phyloP scores from a whole-genome alignment of 2,113 vertebrate species.

The Boleophthalmus pectinirostris region DNA sequence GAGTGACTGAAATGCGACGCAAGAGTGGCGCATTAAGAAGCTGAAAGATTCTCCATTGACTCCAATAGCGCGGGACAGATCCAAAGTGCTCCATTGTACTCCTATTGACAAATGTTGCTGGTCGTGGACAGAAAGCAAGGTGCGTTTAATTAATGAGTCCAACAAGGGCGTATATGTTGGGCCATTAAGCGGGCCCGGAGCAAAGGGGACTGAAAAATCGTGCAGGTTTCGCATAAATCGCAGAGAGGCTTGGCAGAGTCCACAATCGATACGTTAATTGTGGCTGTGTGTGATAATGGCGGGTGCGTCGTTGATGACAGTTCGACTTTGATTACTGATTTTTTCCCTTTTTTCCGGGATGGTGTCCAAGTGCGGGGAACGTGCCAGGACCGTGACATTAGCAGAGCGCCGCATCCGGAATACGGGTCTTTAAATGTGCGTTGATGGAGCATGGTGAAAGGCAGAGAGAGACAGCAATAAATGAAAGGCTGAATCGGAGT shows the following conservation, averaged over 20 bases:
- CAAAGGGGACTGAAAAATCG: conserved; percentile 19
- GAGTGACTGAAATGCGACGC: conserved; percentile 56
- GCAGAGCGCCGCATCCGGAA: conserved; percentile 36
- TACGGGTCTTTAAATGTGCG: conserved; percentile 42
- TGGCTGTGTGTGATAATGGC: conserved; percentile 52
- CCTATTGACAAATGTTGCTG: conserved; percentile 48
- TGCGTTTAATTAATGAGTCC: conserved; percentile 67
- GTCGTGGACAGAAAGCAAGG: conserved; percentile 28
- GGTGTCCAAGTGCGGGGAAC: conserved; percentile 41
- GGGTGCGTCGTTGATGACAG: conserved; percentile 54
- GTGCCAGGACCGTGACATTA: conserved; percentile 50
- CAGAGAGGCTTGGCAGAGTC: conserved; percentile 28
- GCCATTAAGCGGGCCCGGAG: conserved; percentile 41
- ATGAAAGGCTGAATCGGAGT: conserved; percentile 46
- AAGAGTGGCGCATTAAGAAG: conserved; percentile 37
- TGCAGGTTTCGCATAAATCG: conserved; percentile 35
- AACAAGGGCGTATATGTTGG: conserved; percentile 47
- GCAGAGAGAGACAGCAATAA: conserved; percentile 42
- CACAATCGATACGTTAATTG: conserved; percentile 69
- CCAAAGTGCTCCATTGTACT: conserved; percentile 42
- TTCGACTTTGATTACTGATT: conserved; percentile 53
- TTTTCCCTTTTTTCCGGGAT: conserved; percentile 22
- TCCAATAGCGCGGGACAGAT: conserved; percentile 41
- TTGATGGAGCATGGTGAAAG: conserved; percentile 50
- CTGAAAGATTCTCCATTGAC: conserved; percentile 63